Conservation (phyloP, 2,113 vertebrate species). For the Parus major region DNA sequence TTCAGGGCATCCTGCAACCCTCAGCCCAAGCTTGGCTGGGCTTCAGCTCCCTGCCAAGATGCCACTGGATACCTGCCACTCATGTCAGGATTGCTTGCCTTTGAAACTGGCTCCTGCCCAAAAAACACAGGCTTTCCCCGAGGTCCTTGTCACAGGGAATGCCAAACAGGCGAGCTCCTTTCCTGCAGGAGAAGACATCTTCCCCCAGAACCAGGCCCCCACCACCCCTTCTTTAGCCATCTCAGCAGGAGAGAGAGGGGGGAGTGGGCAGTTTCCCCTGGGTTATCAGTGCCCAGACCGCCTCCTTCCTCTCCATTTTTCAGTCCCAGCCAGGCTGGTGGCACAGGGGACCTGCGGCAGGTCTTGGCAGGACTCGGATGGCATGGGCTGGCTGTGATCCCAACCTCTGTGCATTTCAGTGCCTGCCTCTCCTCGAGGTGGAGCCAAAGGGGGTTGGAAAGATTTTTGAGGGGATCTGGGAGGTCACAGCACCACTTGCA, state of each 20-base stretch:
- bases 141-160: not conserved
- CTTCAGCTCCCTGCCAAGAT: not conserved
- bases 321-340: not conserved
- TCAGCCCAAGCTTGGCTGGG: not conserved
- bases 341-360: not conserved
- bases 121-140: not conserved
- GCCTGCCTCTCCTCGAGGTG: not conserved
- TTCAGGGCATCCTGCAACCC: not conserved
- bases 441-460: not conserved
- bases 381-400: not conserved
- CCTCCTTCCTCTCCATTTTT: not conserved
- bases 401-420: not conserved
- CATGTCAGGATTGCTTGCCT: not conserved
- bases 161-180: not conserved
- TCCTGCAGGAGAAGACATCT: not conserved
- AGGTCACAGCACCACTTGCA: not conserved
- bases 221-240: not conserved
- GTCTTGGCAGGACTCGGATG: accelerated
- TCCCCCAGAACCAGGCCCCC: not conserved
- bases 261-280: not conserved
- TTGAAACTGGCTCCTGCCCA: not conserved
- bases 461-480: not conserved
- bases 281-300: not conserved
- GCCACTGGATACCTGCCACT: not conserved
- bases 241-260: not conserved